Base-by-base conservation (phyloP, 2,888 invertebrate species). In the Drosophila kuntzei region DNA sequence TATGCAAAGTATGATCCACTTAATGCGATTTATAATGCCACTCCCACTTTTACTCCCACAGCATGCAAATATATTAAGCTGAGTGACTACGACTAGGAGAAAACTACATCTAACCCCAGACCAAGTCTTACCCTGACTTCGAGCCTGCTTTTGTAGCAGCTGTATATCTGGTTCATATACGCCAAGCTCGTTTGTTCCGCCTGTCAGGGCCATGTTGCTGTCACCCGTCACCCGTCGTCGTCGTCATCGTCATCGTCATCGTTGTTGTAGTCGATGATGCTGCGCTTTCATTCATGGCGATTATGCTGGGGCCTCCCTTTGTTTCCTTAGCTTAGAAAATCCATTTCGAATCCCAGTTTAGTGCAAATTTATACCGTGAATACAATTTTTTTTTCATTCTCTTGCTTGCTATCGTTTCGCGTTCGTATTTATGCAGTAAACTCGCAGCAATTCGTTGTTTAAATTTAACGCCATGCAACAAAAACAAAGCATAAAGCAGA, bases 1-100 rank as follows among this genome's bases (percentile, higher is more conserved):
- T 88, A 89, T 88, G 89, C 87, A 88, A 89, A 89, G 87, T 87
- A 89, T 88, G 89, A 87, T 89, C 89, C 87, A 87, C 80, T 86
- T 88, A 87, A 89, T 83, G 89, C 89, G 87, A 86, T 87, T 87
- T 87, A 89, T 88, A 87, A 75, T 76, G 67, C 80, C 58, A 74
- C 75, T 73, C 39, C 62, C 46, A 16, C 49, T 44, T 14, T 14
- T 2, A 11, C 20, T 14, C 37, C 25, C 8, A 22, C 14, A 68
- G 64, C 79, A 76, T 67, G 78, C 73, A 78, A 78, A 83, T 78
- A 73, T 78, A 83, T 80, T 76, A 72, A 77, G 70, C 71, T 49
- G 65, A 70, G 59, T 55, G 54, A 74, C 61, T 65, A 64, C 43
- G 53, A 37, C 61, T 67, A 69, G 46, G 29, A 34, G 61, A 57